Evolutionary conservation across 2,113 vertebrate genomes (phyloP).

Genomic region (Macquaria australasica): DNA sequence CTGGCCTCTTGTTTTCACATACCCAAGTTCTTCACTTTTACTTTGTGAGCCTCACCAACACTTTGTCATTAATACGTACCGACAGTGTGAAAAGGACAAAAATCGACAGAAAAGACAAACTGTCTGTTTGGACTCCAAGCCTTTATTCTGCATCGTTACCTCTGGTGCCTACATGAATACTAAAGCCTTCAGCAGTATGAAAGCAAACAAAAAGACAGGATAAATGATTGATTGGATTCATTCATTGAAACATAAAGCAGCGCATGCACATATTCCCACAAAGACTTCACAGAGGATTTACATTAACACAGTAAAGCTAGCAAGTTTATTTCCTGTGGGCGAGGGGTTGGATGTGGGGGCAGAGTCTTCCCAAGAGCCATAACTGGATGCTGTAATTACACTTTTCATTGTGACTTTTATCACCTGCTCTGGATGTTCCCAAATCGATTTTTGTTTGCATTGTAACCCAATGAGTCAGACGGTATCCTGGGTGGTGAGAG

Average conservation of each 20-base stretch:
- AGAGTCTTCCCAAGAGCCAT: slow-evolving; percentile 50
- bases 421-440: slow-evolving; percentile 49
- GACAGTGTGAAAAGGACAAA: slow-evolving; percentile 16
- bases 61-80: slow-evolving; percentile 41
- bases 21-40: slow-evolving; percentile 18
- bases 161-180: slow-evolving; percentile 26
- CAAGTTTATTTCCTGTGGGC: slow-evolving; percentile 61
- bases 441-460: slow-evolving; percentile 70
- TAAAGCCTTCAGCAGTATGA: slow-evolving; percentile 26
- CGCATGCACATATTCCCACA: slow-evolving; percentile 25
- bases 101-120: slow-evolving; percentile 22
- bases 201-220: slow-evolving; percentile 35
- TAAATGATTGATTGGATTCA: slow-evolving; percentile 52
- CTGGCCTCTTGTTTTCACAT: slow-evolving; percentile 6
- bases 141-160: slow-evolving; percentile 40
- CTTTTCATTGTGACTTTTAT: slow-evolving; percentile 66
- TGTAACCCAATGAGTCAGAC: slow-evolving; percentile 58
- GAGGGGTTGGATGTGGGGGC: slow-evolving; percentile 47
- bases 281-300: slow-evolving; percentile 45
- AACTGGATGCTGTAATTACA: slow-evolving; percentile 52
- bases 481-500: not conserved
- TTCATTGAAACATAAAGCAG: slow-evolving; percentile 50
- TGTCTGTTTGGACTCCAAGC: slow-evolving; percentile 21
- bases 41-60: slow-evolving; percentile 20
- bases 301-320: slow-evolving; percentile 52